Evolutionary conservation across 2,888 invertebrate species (phyloP), one percentile per base, ranked within the genome.

Genomic region (Andrena flavipes): DNA sequence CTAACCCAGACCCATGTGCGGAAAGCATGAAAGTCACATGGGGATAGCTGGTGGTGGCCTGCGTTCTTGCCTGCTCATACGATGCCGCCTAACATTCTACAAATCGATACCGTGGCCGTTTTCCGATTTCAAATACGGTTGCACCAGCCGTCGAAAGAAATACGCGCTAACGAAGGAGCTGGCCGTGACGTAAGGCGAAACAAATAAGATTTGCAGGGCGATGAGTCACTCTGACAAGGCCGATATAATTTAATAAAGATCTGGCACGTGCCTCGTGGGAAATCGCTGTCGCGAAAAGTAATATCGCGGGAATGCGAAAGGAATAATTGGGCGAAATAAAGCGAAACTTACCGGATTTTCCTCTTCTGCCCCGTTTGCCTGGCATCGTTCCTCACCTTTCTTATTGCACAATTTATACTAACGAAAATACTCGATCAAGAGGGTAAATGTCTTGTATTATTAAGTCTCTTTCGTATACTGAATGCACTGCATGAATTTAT

Each of bases 361-460:
- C 96, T 95, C 96, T 96, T 95, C 96, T 96, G 95, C 96, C 96
- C 94, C 96, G 96, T 96, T 96, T 97, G 85, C 92, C 93, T 94
- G 97, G 97, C 97, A 97, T 97, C 95, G 93, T 96, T 94, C 85
- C 88, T 94, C 91, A 84, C 86, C 90, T 93, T 91, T 92, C 93
- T 94, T 94, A 94, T 94, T 94, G 94, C 94, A 94, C 94, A 95
- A 95, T 95, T 95, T 93, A 94, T 94, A 94, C 95, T 95, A 94
- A 95, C 94, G 94, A 94, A 95, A 94, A 95, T 95, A 95, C 95
- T 95, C 95, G 95, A 97, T 97, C 97, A 97, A 96, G 97, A 97
- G 94, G 96, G 96, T 95, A 96, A 96, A 96, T 96, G 96, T 96
- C 96, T 96, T 93, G 95, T 95, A 96, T 96, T 96, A 95, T 95